Evolutionary conservation across 2,113 vertebrate species (phyloP).

Genomic region (Prunella himalayana): DNA sequence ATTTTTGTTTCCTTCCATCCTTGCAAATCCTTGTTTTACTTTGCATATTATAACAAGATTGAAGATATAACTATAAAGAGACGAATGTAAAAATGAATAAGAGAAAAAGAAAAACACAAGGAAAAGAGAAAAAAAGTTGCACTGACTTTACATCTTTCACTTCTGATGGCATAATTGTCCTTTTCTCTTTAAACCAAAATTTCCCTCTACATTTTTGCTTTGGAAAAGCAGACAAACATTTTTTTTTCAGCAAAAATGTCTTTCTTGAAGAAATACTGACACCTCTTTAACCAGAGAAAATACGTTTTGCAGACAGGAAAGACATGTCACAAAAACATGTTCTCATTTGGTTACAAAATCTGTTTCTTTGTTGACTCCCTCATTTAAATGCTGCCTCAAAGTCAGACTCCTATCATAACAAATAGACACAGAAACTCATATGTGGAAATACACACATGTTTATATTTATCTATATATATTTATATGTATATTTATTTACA

Average conservation of each 20-base stretch:
- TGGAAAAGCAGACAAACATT: neutral
- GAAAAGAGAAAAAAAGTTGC: neutral
- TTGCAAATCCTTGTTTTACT: neutral
- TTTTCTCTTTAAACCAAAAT: neutral
- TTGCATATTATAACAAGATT: neutral
- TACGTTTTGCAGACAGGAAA: conserved; percentile 41
- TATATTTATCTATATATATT: conserved; percentile 47
- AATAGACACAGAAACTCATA: conserved; percentile 33
- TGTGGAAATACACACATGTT: conserved; percentile 29
- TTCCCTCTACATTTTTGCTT: neutral
- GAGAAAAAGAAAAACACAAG: neutral
- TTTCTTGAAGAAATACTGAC: conserved; percentile 9
- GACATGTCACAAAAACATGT: conserved; percentile 52
- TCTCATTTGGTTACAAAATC: conserved; percentile 59
- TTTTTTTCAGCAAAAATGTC: conserved; percentile 4
- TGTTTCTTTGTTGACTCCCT: conserved; percentile 52
- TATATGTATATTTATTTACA: conserved; percentile 14
- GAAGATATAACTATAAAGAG: neutral
- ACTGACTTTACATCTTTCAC: neutral
- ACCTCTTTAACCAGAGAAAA: conserved; percentile 49
- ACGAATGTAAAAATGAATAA: neutral
- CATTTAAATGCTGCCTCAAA: conserved; percentile 50
- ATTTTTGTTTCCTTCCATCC: neutral
- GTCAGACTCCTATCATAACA: conserved; percentile 51
- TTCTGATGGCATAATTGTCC: neutral